Evolutionary conservation across 2,888 invertebrate species (phyloP), one percentile per base, ranked within the genome.

Genomic region (Drosophila cognata): DNA sequence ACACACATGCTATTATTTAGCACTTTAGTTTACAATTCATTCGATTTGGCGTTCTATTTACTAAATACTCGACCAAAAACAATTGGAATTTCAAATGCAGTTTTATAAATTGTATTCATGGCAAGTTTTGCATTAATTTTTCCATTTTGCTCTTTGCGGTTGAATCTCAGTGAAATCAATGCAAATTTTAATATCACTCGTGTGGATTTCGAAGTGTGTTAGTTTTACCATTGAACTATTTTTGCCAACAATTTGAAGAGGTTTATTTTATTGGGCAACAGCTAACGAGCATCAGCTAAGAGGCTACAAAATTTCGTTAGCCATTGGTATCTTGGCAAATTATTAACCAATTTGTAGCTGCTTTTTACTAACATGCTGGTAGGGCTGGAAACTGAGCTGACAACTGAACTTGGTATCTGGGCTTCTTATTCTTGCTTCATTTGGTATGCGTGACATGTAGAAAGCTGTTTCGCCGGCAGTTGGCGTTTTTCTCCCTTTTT

Each of bases 281-380:
- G 53, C 57, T 71, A 60, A 71, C 28, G 61, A 43, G 48, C 51
- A 67, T 65, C 52, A 67, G 68, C 67, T 48, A 65, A 56, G 55
- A 46, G 46, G 46, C 56, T 58, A 31, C 10, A 7, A 48, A 25
- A 35, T 25, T 36, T 52, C 28, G 28, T 51, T 48, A n/a, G 18
- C 51, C 55, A 28, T 41, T 48, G 53, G 41, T 63, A 55, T 53
- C 52, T 72, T 64, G 38, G 64, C 64, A 82, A 85, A 88, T 86
- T 89, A 86, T 85, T 84, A 88, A 88, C 76, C 76, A 85, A 89
- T 86, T 86, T 88, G 90, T 86, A 76, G 75, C 63, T 65, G n/a
- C 50, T 78, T 71, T 80, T 81, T 67, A 63, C 46, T 28, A 48
- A 57, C 57, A 53, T 46, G 46, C 31, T 46, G 58, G 55, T 31